A percentile compares a stretch with the other conserved stretches of the same genome.
Evolutionary conservation across 2,797 vertebrate species (phyloP).

Genomic region (Acanthurus leucopareius): DNA sequence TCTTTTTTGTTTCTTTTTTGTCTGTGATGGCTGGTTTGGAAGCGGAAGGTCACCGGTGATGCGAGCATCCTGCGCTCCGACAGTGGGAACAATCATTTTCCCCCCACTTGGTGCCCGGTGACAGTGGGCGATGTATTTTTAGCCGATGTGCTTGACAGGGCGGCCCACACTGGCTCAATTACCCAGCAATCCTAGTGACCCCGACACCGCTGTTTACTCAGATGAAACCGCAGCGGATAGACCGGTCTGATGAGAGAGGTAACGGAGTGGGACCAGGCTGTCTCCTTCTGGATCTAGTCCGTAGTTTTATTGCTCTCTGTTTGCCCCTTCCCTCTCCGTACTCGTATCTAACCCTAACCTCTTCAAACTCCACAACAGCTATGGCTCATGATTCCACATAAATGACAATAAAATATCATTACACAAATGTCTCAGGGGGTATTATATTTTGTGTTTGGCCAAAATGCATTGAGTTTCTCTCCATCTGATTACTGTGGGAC

Average conservation of each 20-base stretch:
- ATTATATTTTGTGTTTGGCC: conserved; percentile 68
- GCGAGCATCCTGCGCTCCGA: conserved; percentile 86
- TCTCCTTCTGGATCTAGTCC: conserved; percentile 70
- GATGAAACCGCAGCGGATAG: conserved; percentile 88
- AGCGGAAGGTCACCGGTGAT: conserved; percentile 92
- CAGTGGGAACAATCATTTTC: conserved; percentile 90
- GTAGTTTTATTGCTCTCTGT: conserved; percentile 74
- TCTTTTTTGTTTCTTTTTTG: conserved; percentile 53
- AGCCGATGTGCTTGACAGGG: conserved; percentile 89
- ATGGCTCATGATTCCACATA: conserved; percentile 77
- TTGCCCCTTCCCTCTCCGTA: conserved; percentile 31
- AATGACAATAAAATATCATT: conserved; percentile 80
- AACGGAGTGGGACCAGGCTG: conserved; percentile 85
- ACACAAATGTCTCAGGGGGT: conserved; percentile 61
- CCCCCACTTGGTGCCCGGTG: conserved; percentile 90
- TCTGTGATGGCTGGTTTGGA: conserved; percentile 86
- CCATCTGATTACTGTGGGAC: conserved; percentile 76
- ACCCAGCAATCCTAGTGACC: conserved; percentile 91
- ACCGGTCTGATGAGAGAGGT: conserved; percentile 85
- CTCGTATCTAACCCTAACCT: conserved; percentile 58
- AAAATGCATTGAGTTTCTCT: conserved; percentile 60
- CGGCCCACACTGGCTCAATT: conserved; percentile 90
- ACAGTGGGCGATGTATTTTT: conserved; percentile 92
- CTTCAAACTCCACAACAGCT: conserved; percentile 63
- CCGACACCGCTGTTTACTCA: conserved; percentile 89